Conservation (phyloP, 2,113 vertebrate species). For the Colaptes auratus region DNA sequence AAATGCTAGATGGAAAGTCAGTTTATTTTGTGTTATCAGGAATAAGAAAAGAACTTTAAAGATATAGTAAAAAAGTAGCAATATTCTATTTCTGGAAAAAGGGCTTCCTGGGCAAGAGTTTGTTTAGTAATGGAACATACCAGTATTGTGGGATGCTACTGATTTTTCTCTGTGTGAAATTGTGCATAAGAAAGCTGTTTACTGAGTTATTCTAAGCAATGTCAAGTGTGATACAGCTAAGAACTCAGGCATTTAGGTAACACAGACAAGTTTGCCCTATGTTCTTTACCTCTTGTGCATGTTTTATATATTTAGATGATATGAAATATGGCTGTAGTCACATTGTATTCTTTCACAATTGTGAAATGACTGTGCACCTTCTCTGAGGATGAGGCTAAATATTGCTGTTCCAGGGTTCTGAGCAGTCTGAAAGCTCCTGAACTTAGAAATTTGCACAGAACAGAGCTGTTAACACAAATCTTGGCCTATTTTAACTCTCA, state of each 20-base stretch:
- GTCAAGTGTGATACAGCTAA: not conserved
- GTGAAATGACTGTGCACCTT: not conserved
- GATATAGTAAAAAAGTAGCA: not conserved
- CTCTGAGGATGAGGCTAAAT: not conserved
- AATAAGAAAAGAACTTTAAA: not conserved
- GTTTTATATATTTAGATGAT: not conserved
- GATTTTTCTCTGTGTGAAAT: not conserved
- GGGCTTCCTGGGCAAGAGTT: not conserved
- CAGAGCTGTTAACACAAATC: not conserved
- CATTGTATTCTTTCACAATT: not conserved
- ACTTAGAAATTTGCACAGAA: not conserved
- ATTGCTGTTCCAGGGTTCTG: not conserved
- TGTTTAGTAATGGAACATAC: not conserved
- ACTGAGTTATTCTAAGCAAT: not conserved
- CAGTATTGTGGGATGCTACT: not conserved
- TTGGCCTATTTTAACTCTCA: not conserved
- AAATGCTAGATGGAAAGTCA: not conserved
- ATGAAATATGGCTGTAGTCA: not conserved
- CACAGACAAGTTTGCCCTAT: not conserved
- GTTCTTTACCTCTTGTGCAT: not conserved
- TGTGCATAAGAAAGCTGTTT: not conserved
- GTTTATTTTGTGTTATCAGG: not conserved
- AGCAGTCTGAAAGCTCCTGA: not conserved
- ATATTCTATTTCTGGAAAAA: not conserved
- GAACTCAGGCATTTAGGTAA: not conserved